Evolutionary conservation across 1,140 invertebrate genomes (phyloP).

Genomic region (Plodia interpunctella): DNA sequence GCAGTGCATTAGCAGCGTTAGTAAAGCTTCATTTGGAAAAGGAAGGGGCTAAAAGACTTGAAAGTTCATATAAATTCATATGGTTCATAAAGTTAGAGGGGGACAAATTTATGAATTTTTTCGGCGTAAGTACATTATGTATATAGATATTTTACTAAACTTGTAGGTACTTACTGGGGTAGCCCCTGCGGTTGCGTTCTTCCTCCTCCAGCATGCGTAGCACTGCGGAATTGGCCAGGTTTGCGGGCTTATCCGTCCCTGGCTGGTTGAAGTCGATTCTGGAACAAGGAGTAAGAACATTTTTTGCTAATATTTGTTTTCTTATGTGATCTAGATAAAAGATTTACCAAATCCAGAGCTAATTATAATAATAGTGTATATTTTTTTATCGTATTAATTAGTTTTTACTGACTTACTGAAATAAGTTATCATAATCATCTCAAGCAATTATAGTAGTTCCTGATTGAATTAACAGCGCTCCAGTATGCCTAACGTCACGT

Average conservation of each 20-base stretch:
- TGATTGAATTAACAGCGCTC: no score
- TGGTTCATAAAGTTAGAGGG: background rate
- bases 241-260: slow-evolving; percentile 82
- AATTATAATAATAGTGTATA: no score
- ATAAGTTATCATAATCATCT: no score
- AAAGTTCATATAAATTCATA: background rate
- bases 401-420: no score
- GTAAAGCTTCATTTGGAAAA: slow-evolving; percentile 34
- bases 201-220: slow-evolving; percentile 89
- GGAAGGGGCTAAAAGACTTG: background rate
- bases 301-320: no score
- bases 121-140: background rate
- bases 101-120: background rate
- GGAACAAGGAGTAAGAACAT: slow-evolving; percentile 46
- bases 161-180: slow-evolving; percentile 82
- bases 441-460: background rate
- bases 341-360: no score
- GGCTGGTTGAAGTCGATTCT: slow-evolving; percentile 87
- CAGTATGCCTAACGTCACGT: background rate
- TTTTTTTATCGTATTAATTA: no score
- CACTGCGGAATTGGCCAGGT: slow-evolving; percentile 89
- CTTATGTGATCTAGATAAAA: no score
- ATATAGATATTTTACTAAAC: slow-evolving; percentile 34
- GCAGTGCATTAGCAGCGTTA: slow-evolving; percentile 51
- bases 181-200: slow-evolving; percentile 79